Evolutionary conservation across 1,140 invertebrate genomes (phyloP).

Genomic region (Meloidogyne floridensis): DNA sequence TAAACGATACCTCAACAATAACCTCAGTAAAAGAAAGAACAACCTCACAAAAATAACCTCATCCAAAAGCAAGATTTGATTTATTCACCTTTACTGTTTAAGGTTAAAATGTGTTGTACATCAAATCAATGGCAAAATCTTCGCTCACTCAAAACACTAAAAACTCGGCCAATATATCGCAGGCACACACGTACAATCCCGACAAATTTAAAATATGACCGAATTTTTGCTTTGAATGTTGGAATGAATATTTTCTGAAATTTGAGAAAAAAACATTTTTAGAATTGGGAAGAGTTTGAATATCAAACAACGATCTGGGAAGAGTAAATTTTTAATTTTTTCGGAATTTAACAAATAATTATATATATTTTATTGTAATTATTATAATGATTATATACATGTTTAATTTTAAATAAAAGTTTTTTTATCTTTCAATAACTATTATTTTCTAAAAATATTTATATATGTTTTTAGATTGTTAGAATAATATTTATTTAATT

Average conservation of each 20-base stretch:
- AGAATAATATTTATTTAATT: no score
- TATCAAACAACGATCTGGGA: background rate
- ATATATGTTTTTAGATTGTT: no score
- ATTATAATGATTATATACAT: background rate
- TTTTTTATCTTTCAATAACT: no score
- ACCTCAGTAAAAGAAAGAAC: no score
- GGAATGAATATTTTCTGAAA: slow-evolving; percentile 56
- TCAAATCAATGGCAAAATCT: slow-evolving; percentile 44
- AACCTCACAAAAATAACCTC: no score
- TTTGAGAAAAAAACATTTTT: background rate
- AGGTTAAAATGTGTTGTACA: slow-evolving; percentile 46
- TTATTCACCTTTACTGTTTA: background rate
- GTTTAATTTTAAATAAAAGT: no score
- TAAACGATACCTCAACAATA: no score
- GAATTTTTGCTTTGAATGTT: slow-evolving; percentile 53
- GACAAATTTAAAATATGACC: slow-evolving; percentile 50
- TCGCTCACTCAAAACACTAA: slow-evolving; percentile 27
- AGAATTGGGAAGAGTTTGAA: background rate
- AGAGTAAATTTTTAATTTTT: background rate
- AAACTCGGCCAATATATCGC: slow-evolving; percentile 49
- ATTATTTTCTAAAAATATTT: no score
- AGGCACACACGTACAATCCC: slow-evolving; percentile 52
- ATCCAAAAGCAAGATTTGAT: no score
- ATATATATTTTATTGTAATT: background rate
- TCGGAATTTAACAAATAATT: background rate